A percentile compares a stretch with the other conserved stretches of the same genome.
Conservation (phyloP, 2,888 invertebrate species). For the Campoletis raptor region DNA sequence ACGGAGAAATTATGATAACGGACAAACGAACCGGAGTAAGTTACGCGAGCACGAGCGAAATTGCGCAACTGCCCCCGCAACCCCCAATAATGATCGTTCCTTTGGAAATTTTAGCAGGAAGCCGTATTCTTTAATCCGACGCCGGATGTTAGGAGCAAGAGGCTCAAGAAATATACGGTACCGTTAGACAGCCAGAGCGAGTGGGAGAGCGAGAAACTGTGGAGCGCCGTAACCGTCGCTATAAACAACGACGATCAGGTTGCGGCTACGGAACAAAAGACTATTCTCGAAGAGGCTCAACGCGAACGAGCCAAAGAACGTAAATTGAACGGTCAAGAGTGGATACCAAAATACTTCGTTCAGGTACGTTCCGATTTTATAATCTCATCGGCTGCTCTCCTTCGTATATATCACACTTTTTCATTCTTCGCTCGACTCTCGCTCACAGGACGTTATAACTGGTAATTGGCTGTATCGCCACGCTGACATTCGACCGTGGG, state of each 20-base stretch:
- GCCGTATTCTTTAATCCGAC: constrained; percentile 90
- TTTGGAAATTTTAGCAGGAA: constrained; percentile 87
- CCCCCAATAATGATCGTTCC: neutral
- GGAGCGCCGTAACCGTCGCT: constrained; percentile 95
- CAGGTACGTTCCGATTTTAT: constrained; percentile 83
- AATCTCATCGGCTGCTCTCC: neutral
- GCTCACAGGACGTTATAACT: constrained; percentile 84
- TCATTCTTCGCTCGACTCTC: neutral
- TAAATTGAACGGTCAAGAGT: constrained; percentile 88
- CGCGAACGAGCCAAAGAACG: constrained; percentile 90
- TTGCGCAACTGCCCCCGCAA: neutral
- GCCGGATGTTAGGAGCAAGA: constrained; percentile 88
- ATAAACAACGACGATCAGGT: constrained; percentile 92
- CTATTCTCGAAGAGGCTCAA: constrained; percentile 94
- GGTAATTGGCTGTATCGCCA: constrained; percentile 91
- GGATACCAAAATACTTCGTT: constrained; percentile 92
- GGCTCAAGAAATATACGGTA: constrained; percentile 92
- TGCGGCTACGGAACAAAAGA: constrained; percentile 96
- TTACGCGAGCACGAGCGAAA: constrained; percentile 38
- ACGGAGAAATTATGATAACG: constrained; percentile 93
- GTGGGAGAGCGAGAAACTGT: constrained; percentile 95
- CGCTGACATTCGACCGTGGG: constrained; percentile 95
- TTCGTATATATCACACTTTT: neutral
- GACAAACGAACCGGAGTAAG: constrained; percentile 92
- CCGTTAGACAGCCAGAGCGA: constrained; percentile 91